phyloP scores from a whole-genome alignment of 2,888 invertebrate species.

The Drosophila basisetae region DNA sequence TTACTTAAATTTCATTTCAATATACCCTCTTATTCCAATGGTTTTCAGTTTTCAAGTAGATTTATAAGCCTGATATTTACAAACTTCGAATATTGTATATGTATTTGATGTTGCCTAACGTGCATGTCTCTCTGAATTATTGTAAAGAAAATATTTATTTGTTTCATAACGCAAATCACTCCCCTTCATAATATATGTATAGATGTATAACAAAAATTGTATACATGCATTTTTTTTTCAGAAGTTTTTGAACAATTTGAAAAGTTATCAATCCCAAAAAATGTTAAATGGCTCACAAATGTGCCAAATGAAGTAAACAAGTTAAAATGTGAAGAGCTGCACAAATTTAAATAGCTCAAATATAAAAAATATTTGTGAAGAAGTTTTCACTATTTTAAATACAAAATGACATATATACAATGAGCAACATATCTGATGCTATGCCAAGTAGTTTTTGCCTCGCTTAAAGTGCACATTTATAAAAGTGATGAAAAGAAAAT shows the following conservation, averaged over 20 bases:
- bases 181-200: not conserved
- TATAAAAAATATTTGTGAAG: constrained; percentile 35
- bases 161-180: not conserved
- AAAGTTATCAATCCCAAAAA: constrained; percentile 12
- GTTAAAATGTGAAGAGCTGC: constrained; percentile 34
- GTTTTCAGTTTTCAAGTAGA: constrained; percentile 38
- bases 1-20: constrained; percentile 53
- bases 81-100: constrained; percentile 63
- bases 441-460: constrained; percentile 44
- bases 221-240: not conserved
- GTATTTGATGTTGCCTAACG: constrained; percentile 17
- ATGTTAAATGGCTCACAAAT: constrained; percentile 25
- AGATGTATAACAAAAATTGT: constrained; percentile 7
- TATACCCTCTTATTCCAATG: constrained; percentile 49
- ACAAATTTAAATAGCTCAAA: constrained; percentile 26
- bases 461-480: constrained; percentile 51
- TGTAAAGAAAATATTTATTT: not conserved
- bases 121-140: constrained; percentile 13
- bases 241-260: constrained; percentile 13
- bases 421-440: constrained; percentile 62
- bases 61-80: constrained; percentile 83
- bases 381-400: constrained; percentile 50
- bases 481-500: constrained; percentile 52
- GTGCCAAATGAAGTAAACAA: constrained; percentile 21
- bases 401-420: constrained; percentile 79